A percentile compares a stretch with the other conserved stretches of the same genome.
phyloP scores from a whole-genome alignment of 2,113 vertebrate genomes.

The Uropsilus gracilis region DNA sequence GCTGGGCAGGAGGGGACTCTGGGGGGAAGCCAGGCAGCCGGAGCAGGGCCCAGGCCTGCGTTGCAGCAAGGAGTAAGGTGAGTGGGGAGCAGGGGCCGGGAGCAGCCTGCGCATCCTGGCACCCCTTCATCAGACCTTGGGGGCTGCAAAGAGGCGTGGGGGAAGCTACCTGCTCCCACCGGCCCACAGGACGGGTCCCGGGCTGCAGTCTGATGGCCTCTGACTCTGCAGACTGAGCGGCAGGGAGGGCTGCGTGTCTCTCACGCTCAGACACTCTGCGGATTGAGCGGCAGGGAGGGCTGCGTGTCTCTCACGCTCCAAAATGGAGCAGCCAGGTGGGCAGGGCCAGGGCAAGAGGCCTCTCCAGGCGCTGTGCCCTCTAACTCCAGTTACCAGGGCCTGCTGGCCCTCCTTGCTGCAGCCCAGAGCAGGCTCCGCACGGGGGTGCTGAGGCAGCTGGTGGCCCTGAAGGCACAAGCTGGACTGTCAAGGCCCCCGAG shows the following conservation, averaged over 20 bases:
- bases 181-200: constrained; percentile 80
- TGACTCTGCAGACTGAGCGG: constrained; percentile 78
- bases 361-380: background rate
- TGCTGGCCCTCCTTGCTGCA: background rate
- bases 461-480: no score
- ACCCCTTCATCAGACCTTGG: constrained; percentile 70
- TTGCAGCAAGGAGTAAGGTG: constrained; percentile 62
- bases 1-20: no score
- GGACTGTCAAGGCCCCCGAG: no score
- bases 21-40: background rate
- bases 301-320: constrained; percentile 82
- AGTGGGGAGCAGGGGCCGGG: constrained; percentile 55
- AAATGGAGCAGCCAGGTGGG: constrained; percentile 77
- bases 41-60: background rate
- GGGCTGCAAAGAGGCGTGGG: constrained; percentile 73
- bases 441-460: background rate
- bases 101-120: constrained; percentile 42
- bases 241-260: constrained; percentile 80
- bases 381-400: fast-evolving
- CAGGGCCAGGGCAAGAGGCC: constrained; percentile 70
- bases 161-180: constrained; percentile 76
- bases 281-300: constrained; percentile 74
- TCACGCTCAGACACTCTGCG: constrained; percentile 81
- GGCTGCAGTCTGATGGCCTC: constrained; percentile 81
- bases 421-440: background rate